A percentile compares a stretch with the other conserved stretches of the same genome.
Evolutionary conservation across 2,797 vertebrate species (phyloP).

Genomic region (Sphaeramia orbicularis): DNA sequence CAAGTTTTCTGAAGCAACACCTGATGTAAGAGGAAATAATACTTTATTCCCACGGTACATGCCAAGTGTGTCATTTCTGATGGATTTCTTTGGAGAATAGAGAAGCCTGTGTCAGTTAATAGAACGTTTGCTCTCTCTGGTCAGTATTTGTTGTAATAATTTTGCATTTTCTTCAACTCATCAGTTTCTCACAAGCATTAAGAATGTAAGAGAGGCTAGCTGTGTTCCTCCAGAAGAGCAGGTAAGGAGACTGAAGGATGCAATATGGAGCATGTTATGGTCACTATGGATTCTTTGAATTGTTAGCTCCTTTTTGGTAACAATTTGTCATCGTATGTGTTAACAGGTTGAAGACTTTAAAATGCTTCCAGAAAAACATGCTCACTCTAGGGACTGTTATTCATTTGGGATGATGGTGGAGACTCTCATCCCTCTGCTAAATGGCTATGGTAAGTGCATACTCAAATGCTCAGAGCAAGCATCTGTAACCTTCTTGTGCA

Average conservation of each 20-base stretch:
- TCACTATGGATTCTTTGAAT: too few relatives aligned
- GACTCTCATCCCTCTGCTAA: constrained; percentile 86
- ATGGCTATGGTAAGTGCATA: constrained; percentile 88
- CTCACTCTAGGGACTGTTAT: constrained; percentile 93
- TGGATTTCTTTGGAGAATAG: too few relatives aligned
- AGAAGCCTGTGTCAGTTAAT: too few relatives aligned
- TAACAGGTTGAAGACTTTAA: constrained; percentile 82
- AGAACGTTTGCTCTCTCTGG: not conserved
- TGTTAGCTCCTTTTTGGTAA: not conserved
- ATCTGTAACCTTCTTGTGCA: not conserved
- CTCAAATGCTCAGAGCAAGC: not conserved
- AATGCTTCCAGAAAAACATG: constrained; percentile 86
- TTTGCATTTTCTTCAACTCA: not conserved
- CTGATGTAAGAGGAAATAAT: constrained; percentile 85
- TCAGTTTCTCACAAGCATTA: constrained; percentile 91
- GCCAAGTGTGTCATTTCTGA: not conserved
- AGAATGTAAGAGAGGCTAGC: constrained; percentile 86
- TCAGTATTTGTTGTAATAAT: not conserved
- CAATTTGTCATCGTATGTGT: constrained; percentile 23
- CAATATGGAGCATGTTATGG: not conserved
- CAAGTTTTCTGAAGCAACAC: constrained; percentile 91
- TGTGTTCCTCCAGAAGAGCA: constrained; percentile 92
- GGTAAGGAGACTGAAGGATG: constrained; percentile 67
- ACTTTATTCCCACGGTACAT: not conserved
- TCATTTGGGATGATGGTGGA: constrained; percentile 92